A percentile compares a stretch with the other conserved stretches of the same genome.
Evolutionary conservation across 2,888 invertebrate genomes (phyloP).

Genomic region (Erebia palarica): DNA sequence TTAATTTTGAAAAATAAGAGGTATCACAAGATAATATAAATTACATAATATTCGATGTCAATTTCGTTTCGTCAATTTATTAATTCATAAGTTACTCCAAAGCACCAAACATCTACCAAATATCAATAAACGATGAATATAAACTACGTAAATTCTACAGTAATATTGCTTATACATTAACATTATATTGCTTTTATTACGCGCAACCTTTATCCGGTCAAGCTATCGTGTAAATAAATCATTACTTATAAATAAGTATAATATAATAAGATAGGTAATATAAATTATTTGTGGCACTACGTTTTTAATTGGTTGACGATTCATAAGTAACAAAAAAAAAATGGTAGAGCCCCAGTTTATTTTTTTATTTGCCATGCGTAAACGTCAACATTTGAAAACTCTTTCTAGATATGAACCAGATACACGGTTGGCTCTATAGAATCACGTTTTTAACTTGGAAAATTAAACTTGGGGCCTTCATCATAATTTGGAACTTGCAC

Average conservation of each 20-base stretch:
- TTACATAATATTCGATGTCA: conserved; percentile 70
- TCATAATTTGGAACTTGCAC: not conserved
- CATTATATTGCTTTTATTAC: conserved; percentile 74
- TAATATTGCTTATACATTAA: conserved; percentile 78
- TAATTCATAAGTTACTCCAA: conserved; percentile 63
- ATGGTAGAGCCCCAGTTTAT: not conserved
- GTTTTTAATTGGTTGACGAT: conserved; percentile 12
- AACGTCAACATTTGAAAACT: too few relatives aligned
- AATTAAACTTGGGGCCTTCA: too few relatives aligned
- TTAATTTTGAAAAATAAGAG: conserved; percentile 48
- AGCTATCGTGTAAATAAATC: conserved; percentile 60
- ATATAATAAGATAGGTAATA: conserved; percentile 13
- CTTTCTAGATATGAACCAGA: too few relatives aligned
- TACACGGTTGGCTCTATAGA: too few relatives aligned
- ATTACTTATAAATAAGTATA: conserved; percentile 25
- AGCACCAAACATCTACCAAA: conserved; percentile 75
- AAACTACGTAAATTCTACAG: conserved; percentile 61
- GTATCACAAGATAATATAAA: conserved; percentile 51
- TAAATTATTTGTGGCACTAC: conserved; percentile 26
- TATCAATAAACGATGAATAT: conserved; percentile 60
- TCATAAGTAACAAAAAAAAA: conserved; percentile 8
- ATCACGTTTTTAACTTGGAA: too few relatives aligned
- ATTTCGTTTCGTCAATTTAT: conserved; percentile 61
- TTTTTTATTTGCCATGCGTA: not conserved
- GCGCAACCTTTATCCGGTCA: conserved; percentile 66